Evolutionary conservation across 2,797 vertebrate species (phyloP), one percentile per base, ranked within the genome.

Genomic region (Sciurus carolinensis): DNA sequence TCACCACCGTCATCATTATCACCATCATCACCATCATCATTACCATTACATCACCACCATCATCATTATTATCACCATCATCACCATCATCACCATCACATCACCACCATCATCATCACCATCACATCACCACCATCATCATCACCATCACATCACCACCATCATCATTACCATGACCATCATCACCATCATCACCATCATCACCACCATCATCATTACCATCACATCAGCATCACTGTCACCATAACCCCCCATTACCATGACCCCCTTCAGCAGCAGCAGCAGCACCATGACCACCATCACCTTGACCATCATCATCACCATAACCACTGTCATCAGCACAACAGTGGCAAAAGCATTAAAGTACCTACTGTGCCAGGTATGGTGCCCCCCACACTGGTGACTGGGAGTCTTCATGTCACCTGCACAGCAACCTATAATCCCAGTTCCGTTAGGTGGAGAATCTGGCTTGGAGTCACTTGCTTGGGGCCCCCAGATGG

Each of bases 161-260:
- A 15, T 33, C 66, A 72, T 17, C 3, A 1, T 5, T 20, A 20
- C 15, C 85, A n/a, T 14, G 7, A 54, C 3, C 26, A 44, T 1
- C 18, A 9, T 5, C 62, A 33, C 3, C 50, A 71, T 0, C 33
- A 26, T 1, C 26, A 42, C 8, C 18, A 42, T 3, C 1, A 6
- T 5, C 26, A 9, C 7, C 72, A 44, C 18, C 72, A 62, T 17
- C 20, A 8, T 17, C 20, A 15, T 50, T 9, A 11, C 36, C 33
- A 36, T 20, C 30, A 33, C 75, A 47, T 12, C 69, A 6, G 11
- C 39, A 22, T 42, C 36, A 30, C 7, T 7, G 7, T 22, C 42
- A n/a, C 17, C 80, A 66, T 20, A 4, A 22, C 20, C 54, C 44
- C 44, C 6, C 30, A 47, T 28, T 4, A 39, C 8, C 30, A 8